These are phyloP conservation scores for Mionectes olivaceus DNA, from an alignment of 2,797 vertebrate species.

Conservation along the genomic window DNA sequence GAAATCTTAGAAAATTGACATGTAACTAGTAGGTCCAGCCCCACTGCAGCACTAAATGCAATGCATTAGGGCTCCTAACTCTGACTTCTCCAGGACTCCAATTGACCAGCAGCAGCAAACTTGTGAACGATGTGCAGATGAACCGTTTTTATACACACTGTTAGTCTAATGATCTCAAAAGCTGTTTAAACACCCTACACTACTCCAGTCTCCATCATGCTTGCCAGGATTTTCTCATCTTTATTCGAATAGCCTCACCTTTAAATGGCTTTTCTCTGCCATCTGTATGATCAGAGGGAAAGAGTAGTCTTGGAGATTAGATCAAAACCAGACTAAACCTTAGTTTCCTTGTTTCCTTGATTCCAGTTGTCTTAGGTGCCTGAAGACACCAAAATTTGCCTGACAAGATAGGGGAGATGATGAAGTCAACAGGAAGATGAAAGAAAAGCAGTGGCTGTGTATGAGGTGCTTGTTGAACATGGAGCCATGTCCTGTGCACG, in stretches of 20 bases:
- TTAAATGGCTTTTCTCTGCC: neutral
- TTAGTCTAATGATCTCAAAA: conserved; percentile 9
- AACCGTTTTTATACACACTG: neutral
- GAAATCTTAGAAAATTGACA: conserved; percentile 74
- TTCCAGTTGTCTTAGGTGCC: neutral
- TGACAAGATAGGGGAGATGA: neutral
- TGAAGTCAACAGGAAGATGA: neutral
- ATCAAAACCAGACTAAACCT: neutral
- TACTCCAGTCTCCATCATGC: neutral
- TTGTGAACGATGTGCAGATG: neutral
- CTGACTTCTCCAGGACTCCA: conserved; percentile 29
- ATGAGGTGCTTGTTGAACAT: neutral
- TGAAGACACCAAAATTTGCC: neutral
- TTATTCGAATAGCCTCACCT: neutral
- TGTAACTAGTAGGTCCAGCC: conserved; percentile 74
- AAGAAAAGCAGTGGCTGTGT: neutral
- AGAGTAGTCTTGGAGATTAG: neutral
- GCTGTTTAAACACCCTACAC: conserved; percentile 27
- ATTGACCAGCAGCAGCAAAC: neutral
- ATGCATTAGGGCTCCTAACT: conserved; percentile 50
- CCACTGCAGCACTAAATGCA: conserved; percentile 64
- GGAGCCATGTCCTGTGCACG: neutral
- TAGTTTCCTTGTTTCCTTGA: neutral
- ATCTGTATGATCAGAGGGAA: neutral
- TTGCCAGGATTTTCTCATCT: neutral